A percentile compares a stretch with the other conserved stretches of the same genome.
Evolutionary conservation across 92 coral and sea anemone species (phyloP).

Genomic region (Palythoa grandis): DNA sequence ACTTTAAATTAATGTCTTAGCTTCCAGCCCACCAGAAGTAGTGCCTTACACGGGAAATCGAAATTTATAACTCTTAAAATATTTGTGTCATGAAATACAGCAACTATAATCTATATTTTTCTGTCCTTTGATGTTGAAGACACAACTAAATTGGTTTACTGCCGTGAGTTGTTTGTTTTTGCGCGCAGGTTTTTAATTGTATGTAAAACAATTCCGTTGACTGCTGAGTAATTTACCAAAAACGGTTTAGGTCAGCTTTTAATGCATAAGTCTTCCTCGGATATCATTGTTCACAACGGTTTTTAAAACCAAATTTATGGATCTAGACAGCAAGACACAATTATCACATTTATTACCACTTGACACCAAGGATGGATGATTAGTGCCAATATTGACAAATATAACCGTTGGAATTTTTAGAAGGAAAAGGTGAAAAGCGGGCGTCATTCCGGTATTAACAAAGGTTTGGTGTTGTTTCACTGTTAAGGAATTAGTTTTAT

Average conservation of each 20-base stretch:
- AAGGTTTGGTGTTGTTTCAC: neutral
- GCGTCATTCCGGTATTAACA: neutral
- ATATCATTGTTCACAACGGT: neutral
- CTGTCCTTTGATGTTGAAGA: too few relatives aligned
- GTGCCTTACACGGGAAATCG: too few relatives aligned
- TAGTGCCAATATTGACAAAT: neutral
- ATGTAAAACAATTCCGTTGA: neutral
- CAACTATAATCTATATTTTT: too few relatives aligned
- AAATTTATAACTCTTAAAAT: too few relatives aligned
- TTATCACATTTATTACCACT: neutral
- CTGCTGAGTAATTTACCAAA: neutral
- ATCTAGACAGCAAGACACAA: neutral
- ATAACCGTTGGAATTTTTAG: slow-evolving; percentile 6
- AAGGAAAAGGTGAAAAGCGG: neutral
- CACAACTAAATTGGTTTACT: too few relatives aligned
- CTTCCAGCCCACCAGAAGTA: too few relatives aligned
- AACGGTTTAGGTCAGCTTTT: neutral
- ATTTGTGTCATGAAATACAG: too few relatives aligned
- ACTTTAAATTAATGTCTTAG: too few relatives aligned
- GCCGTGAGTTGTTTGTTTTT: too few relatives aligned
- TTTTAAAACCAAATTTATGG: neutral
- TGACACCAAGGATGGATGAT: neutral
- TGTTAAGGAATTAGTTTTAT: neutral
- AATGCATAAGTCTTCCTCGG: neutral
- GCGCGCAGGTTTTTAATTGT: too few relatives aligned